Evolutionary conservation across 2,888 invertebrate species (phyloP), one percentile per base, ranked within the genome.

Genomic region (Nomada fucata): DNA sequence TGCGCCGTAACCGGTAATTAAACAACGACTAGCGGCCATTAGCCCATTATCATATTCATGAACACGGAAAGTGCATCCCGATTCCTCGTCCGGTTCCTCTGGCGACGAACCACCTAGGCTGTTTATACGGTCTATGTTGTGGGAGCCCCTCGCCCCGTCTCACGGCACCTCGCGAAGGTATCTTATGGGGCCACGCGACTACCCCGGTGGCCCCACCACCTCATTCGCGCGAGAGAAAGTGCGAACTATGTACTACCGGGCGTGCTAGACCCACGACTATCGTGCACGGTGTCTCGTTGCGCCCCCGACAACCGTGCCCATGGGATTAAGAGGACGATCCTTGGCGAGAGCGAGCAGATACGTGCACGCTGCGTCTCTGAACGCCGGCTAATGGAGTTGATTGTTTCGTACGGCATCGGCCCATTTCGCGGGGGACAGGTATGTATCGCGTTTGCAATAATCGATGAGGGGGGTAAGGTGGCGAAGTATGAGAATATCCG

Each of bases 21-120:
- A 93, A 93, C 92, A 93, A 92, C 93, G 91, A 93, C 92, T 91
- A 91, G 92, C 91, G 92, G 89, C 92, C 93, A 93, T 93, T 93
- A 93, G 93, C 92, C 92, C 92, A 93, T 93, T 93, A 93, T 93
- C 93, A 93, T 93, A 93, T 93, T 93, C 93, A 93, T 93, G 93
- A 93, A 93, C 93, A 93, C 88, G 92, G 92, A 93, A 93, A 92
- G 92, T 92, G 93, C 93, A 93, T 92, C 92, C 91, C 91, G 91
- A 92, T 92, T 91, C 90, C 89, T 87, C 88, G 89, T 86, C 77
- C 85, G 86, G 88, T 87, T 85, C 85, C 72, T 76, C 79, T 61
- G 82, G 82, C 84, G 55, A 60, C 65, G 61, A 59, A 60, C 57
- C 70, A 42, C n/a, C n/a, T 61, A 69, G 71, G 55, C 84, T 76